Evolutionary conservation across 2,797 vertebrate genomes (phyloP).

Genomic region (Phalanger gymnotis): DNA sequence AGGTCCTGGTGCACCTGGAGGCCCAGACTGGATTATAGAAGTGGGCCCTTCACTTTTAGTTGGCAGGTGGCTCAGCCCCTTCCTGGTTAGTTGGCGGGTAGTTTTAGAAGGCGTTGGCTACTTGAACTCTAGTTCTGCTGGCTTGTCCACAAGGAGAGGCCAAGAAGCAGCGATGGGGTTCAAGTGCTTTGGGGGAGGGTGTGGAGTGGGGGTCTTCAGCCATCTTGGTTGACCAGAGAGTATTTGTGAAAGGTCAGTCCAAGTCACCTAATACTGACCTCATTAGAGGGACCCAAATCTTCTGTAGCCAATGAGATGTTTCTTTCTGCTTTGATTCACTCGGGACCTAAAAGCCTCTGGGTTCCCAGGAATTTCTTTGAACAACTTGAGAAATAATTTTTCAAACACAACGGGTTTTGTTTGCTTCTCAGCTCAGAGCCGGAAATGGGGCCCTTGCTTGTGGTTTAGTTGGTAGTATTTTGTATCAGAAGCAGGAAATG

Average conservation of each 20-base stretch:
- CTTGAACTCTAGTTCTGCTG: background rate
- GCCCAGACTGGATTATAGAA: background rate
- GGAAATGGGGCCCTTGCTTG: background rate
- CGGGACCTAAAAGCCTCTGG: background rate
- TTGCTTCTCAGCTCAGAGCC: slow-evolving; percentile 3
- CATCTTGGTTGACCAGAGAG: too few relatives aligned
- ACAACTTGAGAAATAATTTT: background rate
- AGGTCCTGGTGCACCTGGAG: background rate
- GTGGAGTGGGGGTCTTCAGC: background rate
- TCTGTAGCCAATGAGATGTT: background rate
- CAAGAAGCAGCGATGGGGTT: background rate
- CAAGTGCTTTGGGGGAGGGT: background rate
- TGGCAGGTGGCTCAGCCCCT: background rate
- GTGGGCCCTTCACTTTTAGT: too few relatives aligned
- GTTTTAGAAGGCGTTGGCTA: rapidly evolving
- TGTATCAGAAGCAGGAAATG: background rate
- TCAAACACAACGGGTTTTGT: slow-evolving; percentile 5
- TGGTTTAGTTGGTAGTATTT: background rate
- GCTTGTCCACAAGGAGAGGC: background rate
- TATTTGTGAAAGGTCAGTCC: background rate
- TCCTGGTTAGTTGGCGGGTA: background rate
- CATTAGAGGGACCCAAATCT: background rate
- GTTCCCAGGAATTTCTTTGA: background rate
- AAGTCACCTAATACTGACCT: background rate
- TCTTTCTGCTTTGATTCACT: background rate